Evolutionary conservation across 2,113 vertebrate species (phyloP).

Genomic region (Pteruthius melanotis): DNA sequence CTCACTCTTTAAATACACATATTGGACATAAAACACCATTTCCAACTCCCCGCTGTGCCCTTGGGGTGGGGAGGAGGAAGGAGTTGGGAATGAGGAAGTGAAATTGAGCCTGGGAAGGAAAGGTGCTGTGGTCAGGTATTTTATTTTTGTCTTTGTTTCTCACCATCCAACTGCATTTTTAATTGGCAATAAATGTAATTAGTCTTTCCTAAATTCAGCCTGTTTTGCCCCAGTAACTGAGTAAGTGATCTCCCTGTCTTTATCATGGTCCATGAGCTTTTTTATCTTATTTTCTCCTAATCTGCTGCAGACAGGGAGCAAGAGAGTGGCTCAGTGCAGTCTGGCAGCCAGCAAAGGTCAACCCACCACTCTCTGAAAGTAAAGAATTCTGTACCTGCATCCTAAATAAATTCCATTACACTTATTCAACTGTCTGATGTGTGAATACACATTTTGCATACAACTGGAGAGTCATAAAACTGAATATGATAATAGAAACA

Average conservation of each 20-base stretch:
- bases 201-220: background rate
- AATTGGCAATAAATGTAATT: background rate
- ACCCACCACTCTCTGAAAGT: background rate
- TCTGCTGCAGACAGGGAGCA: background rate
- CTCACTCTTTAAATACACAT: background rate
- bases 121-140: background rate
- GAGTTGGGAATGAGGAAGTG: background rate
- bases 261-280: background rate
- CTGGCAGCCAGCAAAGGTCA: background rate
- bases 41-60: accelerated
- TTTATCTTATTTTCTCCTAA: background rate
- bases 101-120: background rate
- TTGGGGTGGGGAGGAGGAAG: background rate
- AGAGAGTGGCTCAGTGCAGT: background rate
- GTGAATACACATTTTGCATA: background rate
- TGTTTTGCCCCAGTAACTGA: background rate
- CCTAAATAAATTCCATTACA: background rate
- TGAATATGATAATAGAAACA: background rate
- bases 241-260: background rate
- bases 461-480: background rate
- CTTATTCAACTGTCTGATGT: background rate
- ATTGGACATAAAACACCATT: background rate
- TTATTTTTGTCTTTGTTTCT: background rate
- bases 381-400: background rate
- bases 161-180: background rate